Percentiles rank a stretch among this genome's conserved stretches.
These are phyloP conservation scores for Pipistrellus nathusii DNA, from an alignment of 2,797 vertebrate genomes.

Conservation along the genomic window DNA sequence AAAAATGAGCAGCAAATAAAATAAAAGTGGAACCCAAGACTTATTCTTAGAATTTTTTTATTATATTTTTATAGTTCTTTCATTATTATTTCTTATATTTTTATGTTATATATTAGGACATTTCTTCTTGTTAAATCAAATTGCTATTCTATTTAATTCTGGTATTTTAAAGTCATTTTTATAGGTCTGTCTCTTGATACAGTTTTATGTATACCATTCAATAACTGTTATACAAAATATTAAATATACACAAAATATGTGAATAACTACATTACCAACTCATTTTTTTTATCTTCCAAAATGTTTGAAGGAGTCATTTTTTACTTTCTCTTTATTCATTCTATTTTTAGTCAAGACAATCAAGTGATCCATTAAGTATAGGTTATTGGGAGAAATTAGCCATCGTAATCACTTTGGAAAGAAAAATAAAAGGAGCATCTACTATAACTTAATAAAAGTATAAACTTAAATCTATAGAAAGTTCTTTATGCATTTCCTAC, in stretches of 20 bases:
- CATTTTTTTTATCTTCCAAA: constrained; percentile 6
- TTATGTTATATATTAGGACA: background rate
- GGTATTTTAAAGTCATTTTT: background rate
- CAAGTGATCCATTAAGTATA: background rate
- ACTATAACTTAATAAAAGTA: constrained; percentile 42
- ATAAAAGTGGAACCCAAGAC: background rate
- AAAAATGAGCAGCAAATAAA: background rate
- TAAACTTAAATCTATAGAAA: constrained; percentile 1
- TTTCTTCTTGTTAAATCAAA: constrained; percentile 24
- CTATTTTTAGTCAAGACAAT: constrained; percentile 19
- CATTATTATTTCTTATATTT: constrained; percentile 29
- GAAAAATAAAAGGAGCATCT: constrained; percentile 28
- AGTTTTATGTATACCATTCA: constrained; percentile 13
- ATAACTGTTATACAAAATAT: constrained; percentile 2
- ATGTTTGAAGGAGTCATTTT: background rate
- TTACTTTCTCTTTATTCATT: constrained; percentile 15
- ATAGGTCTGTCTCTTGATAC: background rate
- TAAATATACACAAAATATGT: constrained; percentile 30
- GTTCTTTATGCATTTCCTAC: background rate
- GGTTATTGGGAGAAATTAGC: background rate
- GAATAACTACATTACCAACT: background rate
- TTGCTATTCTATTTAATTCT: background rate
- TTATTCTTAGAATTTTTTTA: background rate
- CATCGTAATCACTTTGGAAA: background rate
- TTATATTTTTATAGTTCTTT: background rate